Base-by-base conservation (phyloP, 35 echinoderm and acorn worm species). In the Apostichopus parvimensis region DNA sequence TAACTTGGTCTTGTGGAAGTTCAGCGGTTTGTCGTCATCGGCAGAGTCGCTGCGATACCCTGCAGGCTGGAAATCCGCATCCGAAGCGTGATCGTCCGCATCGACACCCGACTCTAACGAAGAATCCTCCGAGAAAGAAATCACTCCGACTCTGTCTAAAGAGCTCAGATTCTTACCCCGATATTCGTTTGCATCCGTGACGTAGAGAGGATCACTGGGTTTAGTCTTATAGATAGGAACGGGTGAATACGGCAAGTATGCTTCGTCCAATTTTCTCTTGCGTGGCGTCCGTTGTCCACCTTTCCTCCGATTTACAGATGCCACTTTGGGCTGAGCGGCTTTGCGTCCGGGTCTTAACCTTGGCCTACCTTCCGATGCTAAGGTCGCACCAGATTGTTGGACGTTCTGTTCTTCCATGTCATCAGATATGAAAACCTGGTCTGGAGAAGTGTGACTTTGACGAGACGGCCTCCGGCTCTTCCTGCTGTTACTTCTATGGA, bases 171-270 rank as follows among this genome's bases (percentile, higher is more conserved):
- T 84, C 81, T 59, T n/a, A 18, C 53, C 58, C 55, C n/a, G n/a
- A 6, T 1, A 75, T 75, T 75, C 71, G n/a, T 75, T 18, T 75
- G 17, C 71, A 7, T 75, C 71, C n/a, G 18, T 75, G 9, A 61
- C 18, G 17, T 58, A 58, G 21, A 59, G 20, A 60, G 81, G 81
- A 21, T 84, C 81, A 9, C 55, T 58, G 21, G 56, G 52, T 20
- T 84, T 84, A 22, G 81, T 84, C 23, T 84, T 84, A 52, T 58
- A 84, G 0, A 84, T 84, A 59, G 81, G 81, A 55, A 84, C 81
- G 18, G 81, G 81, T 53, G 81, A 57, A 84, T 84, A 84, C 20
- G 81, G 81, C 17, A 84, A 59, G 57, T 59, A 58, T 0, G 81
- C 9, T 4, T 84, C 81, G 0, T 60, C 22, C 28, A 84, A n/a